phyloP scores from a whole-genome alignment of 2,113 vertebrate species.

The Crotalus horridus region DNA sequence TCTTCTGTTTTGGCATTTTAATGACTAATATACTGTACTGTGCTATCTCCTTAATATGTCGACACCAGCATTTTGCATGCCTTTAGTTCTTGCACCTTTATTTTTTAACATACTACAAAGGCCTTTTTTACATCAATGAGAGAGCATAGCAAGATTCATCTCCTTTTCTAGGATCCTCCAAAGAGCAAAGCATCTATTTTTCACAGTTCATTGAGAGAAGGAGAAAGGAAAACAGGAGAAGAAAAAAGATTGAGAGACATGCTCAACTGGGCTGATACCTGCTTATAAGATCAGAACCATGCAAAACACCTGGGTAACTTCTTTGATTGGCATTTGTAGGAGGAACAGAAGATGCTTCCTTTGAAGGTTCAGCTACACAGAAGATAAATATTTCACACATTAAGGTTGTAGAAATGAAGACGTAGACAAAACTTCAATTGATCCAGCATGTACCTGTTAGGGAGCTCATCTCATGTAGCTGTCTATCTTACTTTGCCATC shows the following conservation, averaged over 20 bases:
- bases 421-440: background rate
- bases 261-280: constrained; percentile 59
- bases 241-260: background rate
- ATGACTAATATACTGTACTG: background rate
- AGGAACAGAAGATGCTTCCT: constrained; percentile 71
- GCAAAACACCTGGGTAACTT: constrained; percentile 74
- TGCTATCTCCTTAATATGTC: background rate
- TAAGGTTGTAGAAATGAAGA: background rate
- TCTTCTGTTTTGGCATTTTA: background rate
- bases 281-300: constrained; percentile 54
- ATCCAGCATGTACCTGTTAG: background rate
- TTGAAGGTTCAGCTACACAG: constrained; percentile 65
- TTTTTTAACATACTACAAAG: background rate
- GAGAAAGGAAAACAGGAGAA: background rate
- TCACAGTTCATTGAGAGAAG: background rate
- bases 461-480: background rate
- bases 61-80: background rate
- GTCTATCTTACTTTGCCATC: background rate
- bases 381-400: background rate
- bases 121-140: background rate
- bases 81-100: background rate
- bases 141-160: background rate
- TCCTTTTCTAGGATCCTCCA: background rate
- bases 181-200: background rate
- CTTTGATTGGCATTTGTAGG: constrained; percentile 80